A percentile compares a stretch with the other conserved stretches of the same genome.
Conservation (phyloP, 2,113 vertebrate genomes). For the Terrapene triunguis region DNA sequence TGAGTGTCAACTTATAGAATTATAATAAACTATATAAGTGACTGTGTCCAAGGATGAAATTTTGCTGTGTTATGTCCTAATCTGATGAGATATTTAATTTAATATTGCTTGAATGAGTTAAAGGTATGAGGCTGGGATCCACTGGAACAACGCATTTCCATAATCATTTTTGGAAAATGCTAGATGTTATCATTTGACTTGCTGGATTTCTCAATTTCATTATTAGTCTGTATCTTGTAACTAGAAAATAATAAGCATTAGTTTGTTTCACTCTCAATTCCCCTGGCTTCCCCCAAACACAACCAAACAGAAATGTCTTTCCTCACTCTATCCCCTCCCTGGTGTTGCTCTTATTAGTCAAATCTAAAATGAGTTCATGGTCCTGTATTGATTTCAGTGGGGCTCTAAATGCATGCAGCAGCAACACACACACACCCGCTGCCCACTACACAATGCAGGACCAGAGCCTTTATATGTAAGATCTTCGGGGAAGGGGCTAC, state of each 20-base stretch:
- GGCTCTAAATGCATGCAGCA: background rate
- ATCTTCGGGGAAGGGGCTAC: background rate
- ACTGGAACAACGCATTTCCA: background rate
- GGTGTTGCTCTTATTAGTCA: background rate
- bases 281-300: fast-evolving
- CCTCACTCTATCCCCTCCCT: background rate
- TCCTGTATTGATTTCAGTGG: fast-evolving
- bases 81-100: background rate
- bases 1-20: background rate
- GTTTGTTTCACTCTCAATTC: background rate
- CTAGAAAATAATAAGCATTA: background rate
- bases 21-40: background rate
- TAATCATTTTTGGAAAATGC: background rate
- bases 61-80: background rate
- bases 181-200: background rate
- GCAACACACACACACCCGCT: background rate
- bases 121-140: background rate
- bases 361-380: background rate
- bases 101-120: background rate
- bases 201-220: background rate
- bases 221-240: background rate
- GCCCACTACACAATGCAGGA: fast-evolving
- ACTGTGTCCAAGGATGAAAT: background rate
- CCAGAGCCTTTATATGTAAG: background rate
- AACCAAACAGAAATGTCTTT: fast-evolving